phyloP scores from a whole-genome alignment of 2,797 vertebrate species.

The Garrulus glandarius region DNA sequence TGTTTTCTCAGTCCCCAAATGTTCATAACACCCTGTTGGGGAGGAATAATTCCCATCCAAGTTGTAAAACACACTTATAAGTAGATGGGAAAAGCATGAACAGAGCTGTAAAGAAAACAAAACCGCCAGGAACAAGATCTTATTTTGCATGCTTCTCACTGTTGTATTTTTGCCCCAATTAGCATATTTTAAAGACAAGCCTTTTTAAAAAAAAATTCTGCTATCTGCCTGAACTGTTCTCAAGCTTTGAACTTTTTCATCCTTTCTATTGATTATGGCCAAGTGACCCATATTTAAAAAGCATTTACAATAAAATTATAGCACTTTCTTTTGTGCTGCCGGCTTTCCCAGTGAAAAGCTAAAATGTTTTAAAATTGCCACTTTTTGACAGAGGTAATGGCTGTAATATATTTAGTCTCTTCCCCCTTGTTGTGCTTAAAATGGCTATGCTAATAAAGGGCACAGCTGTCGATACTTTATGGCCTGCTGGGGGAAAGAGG shows the following conservation, averaged over 20 bases:
- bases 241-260: slow-evolving; percentile 58
- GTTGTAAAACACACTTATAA: slow-evolving; percentile 37
- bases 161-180: slow-evolving; percentile 51
- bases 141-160: slow-evolving; percentile 18
- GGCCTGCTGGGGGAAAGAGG: slow-evolving; percentile 77
- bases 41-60: slow-evolving; percentile 27
- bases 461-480: slow-evolving; percentile 98
- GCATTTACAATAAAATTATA: slow-evolving; percentile 87
- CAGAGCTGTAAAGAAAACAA: slow-evolving; percentile 78
- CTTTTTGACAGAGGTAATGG: slow-evolving; percentile 87
- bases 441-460: slow-evolving; percentile 89
- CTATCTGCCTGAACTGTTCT: slow-evolving; percentile 48
- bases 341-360: slow-evolving; percentile 78
- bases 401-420: slow-evolving; percentile 86
- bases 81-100: slow-evolving; percentile 54
- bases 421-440: slow-evolving; percentile 71
- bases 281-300: slow-evolving; percentile 87
- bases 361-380: slow-evolving; percentile 91
- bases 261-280: slow-evolving; percentile 55
- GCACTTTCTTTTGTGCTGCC: slow-evolving; percentile 71
- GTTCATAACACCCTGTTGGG: slow-evolving; percentile 27
- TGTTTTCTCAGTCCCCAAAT: neutral
- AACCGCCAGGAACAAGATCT: slow-evolving; percentile 60
- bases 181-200: slow-evolving; percentile 72
- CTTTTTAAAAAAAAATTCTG: neutral